These are phyloP conservation scores for Hemicrepidius hirtus DNA, from an alignment of 2,888 invertebrate genomes.

Conservation along the genomic window DNA sequence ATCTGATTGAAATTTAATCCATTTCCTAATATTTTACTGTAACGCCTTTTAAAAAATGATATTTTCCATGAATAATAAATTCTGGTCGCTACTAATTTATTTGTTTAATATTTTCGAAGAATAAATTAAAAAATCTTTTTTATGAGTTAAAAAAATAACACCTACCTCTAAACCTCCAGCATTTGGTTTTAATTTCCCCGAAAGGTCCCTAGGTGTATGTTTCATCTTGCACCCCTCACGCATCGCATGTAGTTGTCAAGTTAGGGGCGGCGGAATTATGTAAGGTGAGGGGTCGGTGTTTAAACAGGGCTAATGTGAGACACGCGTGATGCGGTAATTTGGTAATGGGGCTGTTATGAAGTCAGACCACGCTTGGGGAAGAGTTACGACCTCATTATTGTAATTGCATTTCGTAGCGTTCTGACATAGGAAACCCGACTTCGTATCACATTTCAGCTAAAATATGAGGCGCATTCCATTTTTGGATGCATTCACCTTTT, in stretches of 20 bases:
- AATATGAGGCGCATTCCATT: conserved; percentile 23
- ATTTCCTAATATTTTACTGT: no score
- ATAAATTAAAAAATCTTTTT: conserved; percentile 1
- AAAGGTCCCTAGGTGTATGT: conserved; percentile 26
- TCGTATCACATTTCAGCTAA: conserved; percentile 32
- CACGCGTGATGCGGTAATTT: conserved; percentile 62
- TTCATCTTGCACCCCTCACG: conserved; percentile 34
- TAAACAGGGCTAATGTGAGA: conserved; percentile 61
- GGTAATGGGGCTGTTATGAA: conserved; percentile 61
- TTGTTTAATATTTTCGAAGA: background rate
- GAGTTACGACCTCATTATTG: conserved; percentile 59
- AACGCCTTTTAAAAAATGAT: no score
- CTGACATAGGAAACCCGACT: conserved; percentile 13
- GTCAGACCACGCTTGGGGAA: conserved; percentile 57
- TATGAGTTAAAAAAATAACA: background rate
- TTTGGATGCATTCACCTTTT: conserved; percentile 21
- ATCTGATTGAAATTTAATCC: no score
- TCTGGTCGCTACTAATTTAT: no score
- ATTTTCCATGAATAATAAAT: no score
- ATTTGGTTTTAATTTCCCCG: conserved; percentile 15
- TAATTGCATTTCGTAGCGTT: conserved; percentile 53
- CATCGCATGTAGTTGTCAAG: conserved; percentile 50
- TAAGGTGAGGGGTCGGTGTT: conserved; percentile 56
- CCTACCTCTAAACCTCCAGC: background rate
- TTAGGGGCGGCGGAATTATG: conserved; percentile 49